Base-by-base conservation (phyloP, 2,113 vertebrate species). In the Eubucco bourcierii region DNA sequence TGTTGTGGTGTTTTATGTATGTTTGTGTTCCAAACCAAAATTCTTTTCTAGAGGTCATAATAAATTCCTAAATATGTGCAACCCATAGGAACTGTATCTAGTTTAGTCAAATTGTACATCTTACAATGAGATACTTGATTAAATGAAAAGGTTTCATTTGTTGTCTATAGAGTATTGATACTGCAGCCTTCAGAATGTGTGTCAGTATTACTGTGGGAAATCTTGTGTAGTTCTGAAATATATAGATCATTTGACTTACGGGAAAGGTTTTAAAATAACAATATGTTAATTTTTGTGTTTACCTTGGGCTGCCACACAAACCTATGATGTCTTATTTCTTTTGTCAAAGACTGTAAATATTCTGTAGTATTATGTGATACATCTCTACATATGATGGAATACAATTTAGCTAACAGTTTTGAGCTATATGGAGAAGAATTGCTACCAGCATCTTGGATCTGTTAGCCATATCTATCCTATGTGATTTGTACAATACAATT, bases 341-440 rank as follows among this genome's bases (percentile, higher is more conserved):
- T 2, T 1, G 1, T 94, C n/a, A 61, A 90, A 80, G 72, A 58
- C 67, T 80, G 6, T 84, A 87, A 89, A 82, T 90, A 34, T 52
- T 92, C 37, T 74, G 29, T 90, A 84, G 71, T 18, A 0, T 90
- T 90, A 53, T 89, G 59, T 41, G 73, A 61, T 79, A 47, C 64
- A 13, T 86, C 50, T 83, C 94, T 92, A 4, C 76, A 6, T 83
- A 44, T 61, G 66, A 75, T 92, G 85, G 65, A 93, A 72, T 95
- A 29, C 80, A 67, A 75, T 77, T 87, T 96, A 94, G 87, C 60
- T 95, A 92, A 68, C 72, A 94, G 81, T 94, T 95, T 87, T 90
- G 93, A 94, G 73, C 87, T 94, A 83, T 96, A 90, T 96, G 95
- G 61, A 96, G 93, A 92, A 93, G 93, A 95, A 80, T 79, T 94